Percentiles rank a stretch among this genome's conserved stretches.
Conservation (phyloP, 2,113 vertebrate species). For the Brachyistius frenatus region DNA sequence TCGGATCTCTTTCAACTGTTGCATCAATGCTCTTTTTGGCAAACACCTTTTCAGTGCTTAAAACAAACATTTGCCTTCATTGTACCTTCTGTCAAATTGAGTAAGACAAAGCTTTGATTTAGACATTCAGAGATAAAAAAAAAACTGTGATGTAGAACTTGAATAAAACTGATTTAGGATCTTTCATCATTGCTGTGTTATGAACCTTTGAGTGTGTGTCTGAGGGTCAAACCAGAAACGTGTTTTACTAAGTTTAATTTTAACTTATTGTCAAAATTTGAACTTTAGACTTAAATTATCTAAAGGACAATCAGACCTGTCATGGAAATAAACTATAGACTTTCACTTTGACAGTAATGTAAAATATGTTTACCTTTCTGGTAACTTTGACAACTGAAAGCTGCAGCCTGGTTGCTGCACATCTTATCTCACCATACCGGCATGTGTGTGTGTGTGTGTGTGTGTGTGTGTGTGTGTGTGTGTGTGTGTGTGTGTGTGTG, state of each 20-base stretch:
- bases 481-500: neutral
- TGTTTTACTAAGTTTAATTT: no score
- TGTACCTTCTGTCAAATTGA: slow-evolving; percentile 29
- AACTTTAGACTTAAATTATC: no score
- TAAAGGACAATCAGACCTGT: no score
- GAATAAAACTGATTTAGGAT: neutral
- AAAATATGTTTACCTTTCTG: no score
- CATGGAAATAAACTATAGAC: no score
- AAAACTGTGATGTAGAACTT: neutral
- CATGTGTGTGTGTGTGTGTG: no score
- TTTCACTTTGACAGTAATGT: no score
- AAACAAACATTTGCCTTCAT: slow-evolving; percentile 41
- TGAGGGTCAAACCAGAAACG: neutral
- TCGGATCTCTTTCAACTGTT: slow-evolving; percentile 36
- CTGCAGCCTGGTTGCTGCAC: no score
- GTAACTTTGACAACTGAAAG: no score
- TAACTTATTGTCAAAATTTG: no score
- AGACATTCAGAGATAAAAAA: slow-evolving; percentile 1
- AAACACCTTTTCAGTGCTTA: slow-evolving; percentile 14
- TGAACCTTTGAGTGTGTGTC: neutral
- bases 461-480: no score
- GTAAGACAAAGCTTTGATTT: slow-evolving; percentile 41
- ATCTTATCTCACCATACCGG: no score
- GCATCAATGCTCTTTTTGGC: slow-evolving; percentile 34
- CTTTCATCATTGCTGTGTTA: neutral